Conservation (phyloP, 2,797 vertebrate genomes). For the Glyptemys insculpta region DNA sequence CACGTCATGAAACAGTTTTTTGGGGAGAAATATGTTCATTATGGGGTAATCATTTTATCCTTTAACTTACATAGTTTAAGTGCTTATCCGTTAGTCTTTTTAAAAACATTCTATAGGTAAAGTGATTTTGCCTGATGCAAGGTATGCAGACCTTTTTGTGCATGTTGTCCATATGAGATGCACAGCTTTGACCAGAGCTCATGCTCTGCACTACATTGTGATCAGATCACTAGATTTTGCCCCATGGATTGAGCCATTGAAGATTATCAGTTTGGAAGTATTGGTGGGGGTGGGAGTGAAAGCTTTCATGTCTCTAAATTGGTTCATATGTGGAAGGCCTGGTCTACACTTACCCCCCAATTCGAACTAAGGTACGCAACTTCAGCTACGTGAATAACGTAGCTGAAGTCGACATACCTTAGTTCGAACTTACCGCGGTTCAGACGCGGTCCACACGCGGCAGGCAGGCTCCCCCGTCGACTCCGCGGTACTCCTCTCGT, state of each 20-base stretch:
- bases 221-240: background rate
- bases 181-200: background rate
- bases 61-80: slow-evolving; percentile 6
- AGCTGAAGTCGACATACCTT: no score
- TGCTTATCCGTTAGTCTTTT: background rate
- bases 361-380: no score
- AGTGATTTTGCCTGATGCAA: background rate
- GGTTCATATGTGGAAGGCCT: background rate
- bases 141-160: background rate
- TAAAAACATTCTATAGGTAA: background rate
- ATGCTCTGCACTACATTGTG: background rate
- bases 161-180: background rate
- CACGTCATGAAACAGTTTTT: slow-evolving; percentile 96
- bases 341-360: no score
- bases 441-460: no score
- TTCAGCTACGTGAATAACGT: no score
- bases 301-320: background rate
- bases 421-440: no score
- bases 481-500: no score
- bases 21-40: slow-evolving; percentile 94
- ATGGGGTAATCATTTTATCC: slow-evolving; percentile 86
- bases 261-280: background rate
- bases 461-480: no score
- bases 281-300: background rate
- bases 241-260: background rate